Conservation (phyloP, 2,888 invertebrate genomes). For the Cetonia aurata region DNA sequence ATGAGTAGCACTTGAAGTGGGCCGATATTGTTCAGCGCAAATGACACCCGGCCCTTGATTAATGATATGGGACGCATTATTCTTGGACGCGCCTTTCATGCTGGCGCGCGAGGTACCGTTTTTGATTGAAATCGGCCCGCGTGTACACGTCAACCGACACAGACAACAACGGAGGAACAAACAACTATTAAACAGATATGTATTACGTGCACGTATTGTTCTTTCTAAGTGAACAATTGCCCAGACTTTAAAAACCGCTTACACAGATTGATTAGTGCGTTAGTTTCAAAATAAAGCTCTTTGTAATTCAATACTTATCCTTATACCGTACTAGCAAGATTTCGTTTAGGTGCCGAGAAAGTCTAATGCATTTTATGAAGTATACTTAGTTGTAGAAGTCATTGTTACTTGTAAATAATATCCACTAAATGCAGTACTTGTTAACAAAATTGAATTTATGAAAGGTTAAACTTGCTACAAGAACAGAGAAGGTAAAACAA, state of each 20-base stretch:
- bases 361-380: too few species aligned
- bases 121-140: slow-evolving; percentile 50
- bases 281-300: too few species aligned
- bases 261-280: neutral
- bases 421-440: too few species aligned
- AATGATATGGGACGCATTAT: slow-evolving; percentile 55
- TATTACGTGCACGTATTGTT: slow-evolving; percentile 40
- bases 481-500: too few species aligned
- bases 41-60: slow-evolving; percentile 55
- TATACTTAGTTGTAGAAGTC: too few species aligned
- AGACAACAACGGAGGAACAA: slow-evolving; percentile 43
- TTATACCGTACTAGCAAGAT: too few species aligned
- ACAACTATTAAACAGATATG: slow-evolving; percentile 50
- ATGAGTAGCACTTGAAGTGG: slow-evolving; percentile 56
- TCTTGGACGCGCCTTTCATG: slow-evolving; percentile 49
- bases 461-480: too few species aligned
- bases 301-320: too few species aligned
- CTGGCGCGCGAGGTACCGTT: slow-evolving; percentile 46
- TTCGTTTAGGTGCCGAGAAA: too few species aligned
- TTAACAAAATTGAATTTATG: too few species aligned
- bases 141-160: slow-evolving; percentile 23
- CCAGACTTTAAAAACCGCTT: slow-evolving; percentile 23
- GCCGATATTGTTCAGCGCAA: slow-evolving; percentile 54
- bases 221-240: slow-evolving; percentile 43
- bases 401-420: too few species aligned